Conservation (phyloP, 2,888 invertebrate species). For the Nomada hirtipes region DNA sequence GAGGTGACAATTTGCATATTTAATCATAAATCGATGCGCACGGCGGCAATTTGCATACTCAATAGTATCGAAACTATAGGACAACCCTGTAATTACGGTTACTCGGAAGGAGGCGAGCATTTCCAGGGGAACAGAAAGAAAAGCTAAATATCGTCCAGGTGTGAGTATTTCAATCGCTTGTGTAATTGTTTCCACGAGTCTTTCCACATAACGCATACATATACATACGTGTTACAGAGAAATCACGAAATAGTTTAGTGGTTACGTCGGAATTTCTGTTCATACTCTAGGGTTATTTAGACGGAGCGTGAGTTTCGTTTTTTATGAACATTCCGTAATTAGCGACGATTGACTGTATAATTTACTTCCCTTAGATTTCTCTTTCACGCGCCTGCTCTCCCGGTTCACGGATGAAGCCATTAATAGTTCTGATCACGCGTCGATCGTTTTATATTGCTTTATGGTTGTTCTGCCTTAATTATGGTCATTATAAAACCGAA, state of each 20-base stretch:
- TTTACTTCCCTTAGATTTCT: conserved; percentile 29
- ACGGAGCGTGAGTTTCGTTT: background rate
- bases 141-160: background rate
- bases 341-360: conserved; percentile 41
- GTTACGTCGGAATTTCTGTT: background rate
- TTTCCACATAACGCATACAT: background rate
- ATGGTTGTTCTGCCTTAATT: conserved; percentile 57
- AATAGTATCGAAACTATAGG: background rate
- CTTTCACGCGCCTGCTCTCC: conserved; percentile 24
- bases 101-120: background rate
- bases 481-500: conserved; percentile 55
- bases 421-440: conserved; percentile 53
- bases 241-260: background rate
- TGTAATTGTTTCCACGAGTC: background rate
- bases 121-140: background rate
- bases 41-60: conserved; percentile 24
- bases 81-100: conserved; percentile 1
- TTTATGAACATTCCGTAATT: conserved; percentile 45
- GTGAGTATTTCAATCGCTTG: background rate
- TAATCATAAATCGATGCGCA: conserved; percentile 30
- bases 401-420: conserved; percentile 57
- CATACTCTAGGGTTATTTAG: background rate
- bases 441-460: conserved; percentile 42
- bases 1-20: conserved; percentile 47
- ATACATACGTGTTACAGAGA: background rate